Evolutionary conservation across 2,113 vertebrate genomes (phyloP), one percentile per base, ranked within the genome.

Genomic region (Menura novaehollandiae): DNA sequence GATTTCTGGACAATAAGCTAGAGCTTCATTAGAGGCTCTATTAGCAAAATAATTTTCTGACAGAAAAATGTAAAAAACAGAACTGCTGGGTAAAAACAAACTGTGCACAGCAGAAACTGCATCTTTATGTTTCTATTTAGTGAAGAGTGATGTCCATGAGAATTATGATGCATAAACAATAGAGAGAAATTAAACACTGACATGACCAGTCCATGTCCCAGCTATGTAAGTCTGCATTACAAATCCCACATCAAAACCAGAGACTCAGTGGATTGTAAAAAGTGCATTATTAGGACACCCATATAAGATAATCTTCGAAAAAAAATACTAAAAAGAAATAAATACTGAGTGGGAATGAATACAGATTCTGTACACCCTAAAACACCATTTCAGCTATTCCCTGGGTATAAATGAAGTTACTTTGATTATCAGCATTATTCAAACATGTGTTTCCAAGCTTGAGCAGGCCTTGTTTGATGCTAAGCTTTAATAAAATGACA

Each of bases 391-490:
- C 35, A 17, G 64, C 72, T 91, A 86, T 92, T 94, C 92, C 93
- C 94, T 96, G 97, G 98, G 96, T 97, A 96, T 95, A 98, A 87
- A 99, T 98, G 97, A 98, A 98, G 96, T 96, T 95, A 83, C 98
- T 99, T 98, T 98, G 98, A 98, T 98, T 98, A 97, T 97, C 98
- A 97, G 92, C 97, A 97, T 97, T 97, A 97, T 97, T 98, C 97
- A 98, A 97, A 97, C 97, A 93, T 60, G 44, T 55, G 94, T 97
- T 98, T 93, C 74, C 73, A 79, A 58, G 93, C 62, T 43, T 49
- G 44, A 62, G 47, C 16, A 88, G 92, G 74, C 35, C 85, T 87
- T 52, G 64, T 89, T 91, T 95, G 92, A 95, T 93, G 75, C 77
- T 85, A 73, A 89, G 88, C 84, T 95, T 94, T 90, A 95, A 71